A percentile compares a stretch with the other conserved stretches of the same genome.
Conservation (phyloP, 2,113 vertebrate genomes). For the Dicaeum eximium region DNA sequence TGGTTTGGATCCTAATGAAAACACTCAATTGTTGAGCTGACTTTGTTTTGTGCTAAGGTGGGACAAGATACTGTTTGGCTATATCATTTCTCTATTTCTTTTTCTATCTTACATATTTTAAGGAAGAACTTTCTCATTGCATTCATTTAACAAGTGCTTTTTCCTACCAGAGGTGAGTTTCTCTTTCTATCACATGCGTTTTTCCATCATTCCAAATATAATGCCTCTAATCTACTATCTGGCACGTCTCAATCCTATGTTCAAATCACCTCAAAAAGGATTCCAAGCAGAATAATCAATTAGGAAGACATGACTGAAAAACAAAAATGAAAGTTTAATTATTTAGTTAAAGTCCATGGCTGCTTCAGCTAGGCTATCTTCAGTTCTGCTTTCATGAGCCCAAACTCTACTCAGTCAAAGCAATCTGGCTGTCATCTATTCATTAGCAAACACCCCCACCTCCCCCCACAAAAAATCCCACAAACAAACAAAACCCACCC, state of each 20-base stretch:
- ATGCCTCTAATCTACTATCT: background rate
- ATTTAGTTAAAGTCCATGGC: background rate
- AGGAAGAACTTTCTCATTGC: background rate
- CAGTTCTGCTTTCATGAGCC: background rate
- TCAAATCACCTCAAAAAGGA: background rate
- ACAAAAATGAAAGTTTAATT: background rate
- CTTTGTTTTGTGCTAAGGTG: background rate
- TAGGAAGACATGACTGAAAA: background rate
- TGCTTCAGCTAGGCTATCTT: background rate
- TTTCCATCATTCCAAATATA: background rate
- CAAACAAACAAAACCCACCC: background rate
- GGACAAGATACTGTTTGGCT: background rate
- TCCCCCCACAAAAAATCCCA: background rate
- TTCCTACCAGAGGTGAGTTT: background rate
- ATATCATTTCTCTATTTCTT: background rate
- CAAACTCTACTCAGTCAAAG: background rate
- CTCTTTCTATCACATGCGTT: background rate
- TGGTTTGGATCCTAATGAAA: constrained; percentile 22
- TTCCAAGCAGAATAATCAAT: background rate
- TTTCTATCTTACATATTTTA: background rate
- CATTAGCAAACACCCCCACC: background rate
- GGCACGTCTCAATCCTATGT: background rate
- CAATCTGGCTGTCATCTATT: background rate
- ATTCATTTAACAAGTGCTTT: background rate
- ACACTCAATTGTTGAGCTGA: background rate